These are phyloP conservation scores for Pachydiplax longipennis DNA, from an alignment of 2,888 invertebrate genomes.

Conservation along the genomic window DNA sequence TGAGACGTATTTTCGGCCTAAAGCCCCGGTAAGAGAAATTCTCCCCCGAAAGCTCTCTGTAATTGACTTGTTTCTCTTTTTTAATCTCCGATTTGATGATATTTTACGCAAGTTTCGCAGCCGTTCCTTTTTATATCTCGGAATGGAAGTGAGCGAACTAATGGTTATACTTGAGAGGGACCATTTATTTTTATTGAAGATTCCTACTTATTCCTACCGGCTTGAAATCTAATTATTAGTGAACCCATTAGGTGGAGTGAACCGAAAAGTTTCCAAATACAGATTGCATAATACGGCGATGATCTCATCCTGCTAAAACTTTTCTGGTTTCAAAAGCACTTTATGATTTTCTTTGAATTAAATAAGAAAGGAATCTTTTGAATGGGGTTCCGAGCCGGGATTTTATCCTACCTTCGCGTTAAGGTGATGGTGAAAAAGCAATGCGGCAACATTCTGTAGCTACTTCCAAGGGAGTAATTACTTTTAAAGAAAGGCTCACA, in stretches of 20 bases:
- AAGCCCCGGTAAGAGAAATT: too few species aligned
- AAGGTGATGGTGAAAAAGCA: too few species aligned
- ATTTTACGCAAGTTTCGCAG: not conserved
- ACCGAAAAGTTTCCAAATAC: not conserved
- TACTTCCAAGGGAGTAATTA: not conserved
- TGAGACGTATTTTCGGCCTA: too few species aligned
- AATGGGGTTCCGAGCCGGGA: not conserved
- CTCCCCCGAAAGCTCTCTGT: not conserved
- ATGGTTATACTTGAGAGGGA: not conserved
- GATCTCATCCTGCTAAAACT: not conserved
- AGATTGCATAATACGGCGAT: not conserved
- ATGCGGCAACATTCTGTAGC: too few species aligned
- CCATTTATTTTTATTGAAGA: too few species aligned
- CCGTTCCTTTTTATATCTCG: not conserved
- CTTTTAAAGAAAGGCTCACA: not conserved
- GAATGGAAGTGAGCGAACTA: not conserved
- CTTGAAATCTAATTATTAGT: not conserved
- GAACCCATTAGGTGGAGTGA: not conserved
- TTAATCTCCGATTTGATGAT: not conserved
- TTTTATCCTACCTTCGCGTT: not conserved
- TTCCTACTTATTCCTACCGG: not conserved
- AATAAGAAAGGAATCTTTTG: not conserved
- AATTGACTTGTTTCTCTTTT: not conserved
- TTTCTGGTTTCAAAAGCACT: not conserved
- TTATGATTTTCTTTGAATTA: not conserved